Conservation (phyloP, 2,888 invertebrate genomes). For the Rhabditoides inermis region DNA sequence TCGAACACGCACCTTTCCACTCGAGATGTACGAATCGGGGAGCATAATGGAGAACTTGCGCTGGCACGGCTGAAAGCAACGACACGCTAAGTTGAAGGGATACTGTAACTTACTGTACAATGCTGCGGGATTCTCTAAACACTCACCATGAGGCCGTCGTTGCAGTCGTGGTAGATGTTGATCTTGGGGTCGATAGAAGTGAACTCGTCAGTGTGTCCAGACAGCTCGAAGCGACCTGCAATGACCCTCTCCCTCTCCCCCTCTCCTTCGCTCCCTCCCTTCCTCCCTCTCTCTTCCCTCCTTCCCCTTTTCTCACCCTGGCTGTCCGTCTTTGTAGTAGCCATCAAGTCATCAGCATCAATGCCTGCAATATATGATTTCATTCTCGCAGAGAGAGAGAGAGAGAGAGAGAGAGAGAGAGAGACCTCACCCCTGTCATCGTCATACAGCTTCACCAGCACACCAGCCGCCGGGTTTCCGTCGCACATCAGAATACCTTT, state of each 20-base stretch:
- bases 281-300: too few species aligned
- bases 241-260: too few species aligned
- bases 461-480: slow-evolving; percentile 9
- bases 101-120: too few species aligned
- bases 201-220: slow-evolving; percentile 12
- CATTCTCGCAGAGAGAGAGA: too few species aligned
- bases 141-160: too few species aligned
- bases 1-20: slow-evolving; percentile 22
- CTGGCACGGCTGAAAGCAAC: slow-evolving; percentile 35
- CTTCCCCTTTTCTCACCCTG: too few species aligned
- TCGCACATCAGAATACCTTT: too few species aligned
- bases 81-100: too few species aligned
- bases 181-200: slow-evolving; percentile 30
- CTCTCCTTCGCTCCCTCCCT: too few species aligned
- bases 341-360: slow-evolving; percentile 19
- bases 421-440: slow-evolving; percentile 7
- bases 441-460: slow-evolving; percentile 11
- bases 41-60: slow-evolving; percentile 34
- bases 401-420: not conserved
- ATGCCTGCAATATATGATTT: too few species aligned
- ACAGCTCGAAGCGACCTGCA: too few species aligned
- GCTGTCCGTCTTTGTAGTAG: slow-evolving; percentile 13
- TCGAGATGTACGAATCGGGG: slow-evolving; percentile 29
- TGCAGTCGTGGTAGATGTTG: slow-evolving; percentile 31
- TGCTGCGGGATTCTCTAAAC: too few species aligned